Conservation (phyloP, 1,140 invertebrate species). For the Arctopsyche grandis region DNA sequence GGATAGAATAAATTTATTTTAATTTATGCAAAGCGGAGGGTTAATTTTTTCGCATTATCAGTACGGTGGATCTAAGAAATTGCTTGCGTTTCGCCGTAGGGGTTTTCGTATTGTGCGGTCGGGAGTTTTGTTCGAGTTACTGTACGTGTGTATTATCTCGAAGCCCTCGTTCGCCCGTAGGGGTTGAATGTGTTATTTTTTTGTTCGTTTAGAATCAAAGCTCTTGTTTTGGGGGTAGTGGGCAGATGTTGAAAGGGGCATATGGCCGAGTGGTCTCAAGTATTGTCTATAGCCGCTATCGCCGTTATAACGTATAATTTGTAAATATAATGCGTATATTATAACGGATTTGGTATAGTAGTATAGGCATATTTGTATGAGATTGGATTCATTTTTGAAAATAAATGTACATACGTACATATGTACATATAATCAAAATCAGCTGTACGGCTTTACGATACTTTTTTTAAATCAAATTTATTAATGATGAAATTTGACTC, state of each 20-base stretch:
- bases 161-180: slow-evolving; percentile 45
- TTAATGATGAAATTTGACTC: no score
- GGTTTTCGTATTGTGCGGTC: not conserved
- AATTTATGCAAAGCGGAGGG: slow-evolving; percentile 52
- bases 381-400: no score
- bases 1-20: slow-evolving; percentile 49
- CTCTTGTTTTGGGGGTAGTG: slow-evolving; percentile 33
- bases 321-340: not conserved
- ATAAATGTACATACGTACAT: not conserved
- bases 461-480: no score
- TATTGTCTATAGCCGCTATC: slow-evolving; percentile 48
- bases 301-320: slow-evolving; percentile 45
- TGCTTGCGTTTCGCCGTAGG: not conserved
- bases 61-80: slow-evolving; percentile 5
- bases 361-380: no score
- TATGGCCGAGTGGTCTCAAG: slow-evolving; percentile 48
- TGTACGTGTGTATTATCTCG: slow-evolving; percentile 42
- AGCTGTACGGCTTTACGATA: not conserved
- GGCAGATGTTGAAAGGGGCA: slow-evolving; percentile 50
- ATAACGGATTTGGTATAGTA: not conserved
- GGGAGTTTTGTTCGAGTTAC: slow-evolving; percentile 8
- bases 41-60: slow-evolving; percentile 49
- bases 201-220: slow-evolving; percentile 36
- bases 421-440: not conserved
- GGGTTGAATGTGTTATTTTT: slow-evolving; percentile 50